Evolutionary conservation across 2,797 vertebrate genomes (phyloP), one percentile per base, ranked within the genome.

Genomic region (Tauraco hartlaubi): DNA sequence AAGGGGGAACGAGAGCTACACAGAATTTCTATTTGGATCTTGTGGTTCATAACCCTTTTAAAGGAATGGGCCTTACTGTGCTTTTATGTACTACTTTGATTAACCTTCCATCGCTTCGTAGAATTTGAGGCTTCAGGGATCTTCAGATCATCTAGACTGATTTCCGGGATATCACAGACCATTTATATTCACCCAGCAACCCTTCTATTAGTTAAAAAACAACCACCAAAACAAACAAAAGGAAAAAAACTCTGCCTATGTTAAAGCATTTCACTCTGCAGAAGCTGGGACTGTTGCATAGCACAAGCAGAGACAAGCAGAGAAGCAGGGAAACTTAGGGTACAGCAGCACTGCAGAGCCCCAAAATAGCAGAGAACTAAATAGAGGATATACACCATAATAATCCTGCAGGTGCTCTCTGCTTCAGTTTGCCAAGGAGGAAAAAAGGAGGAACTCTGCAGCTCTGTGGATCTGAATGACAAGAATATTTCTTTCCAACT

Each of bases 171-270:
- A 90, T 33, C 90, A 88, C 55, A 95, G 73, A 44, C 69, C 85
- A 86, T 96, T 94, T 96, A 28, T 93, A 96, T 88, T 94, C 59
- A 80, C 62, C 33, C 58, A 93, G 54, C 16, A 93, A 90, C 52
- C 15, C 43, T 88, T 77, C 85, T 81, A 93, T 78, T 90, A 71
- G 37, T 20, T 5, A 23, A n/a, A 26, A 33, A 49, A 87, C 44
- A 48, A 11, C 2, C 8, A 41, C 39, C 39, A 41, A 41, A 41
- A 41, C 11, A 21, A 56, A 55, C 12, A 33, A 22, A 33, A 56
- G 33, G 12, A 22, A n/a, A 56, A 56, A 54, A 54, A 46, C 20
- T 20, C 48, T 66, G 35, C 44, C n/a, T 73, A 62, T 39, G 6
- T 58, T 81, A 86, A 78, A 84, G 9, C 22, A 69, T 83, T 94